These are phyloP conservation scores for Cabera pusaria DNA, from an alignment of 2,888 invertebrate genomes.

Conservation along the genomic window DNA sequence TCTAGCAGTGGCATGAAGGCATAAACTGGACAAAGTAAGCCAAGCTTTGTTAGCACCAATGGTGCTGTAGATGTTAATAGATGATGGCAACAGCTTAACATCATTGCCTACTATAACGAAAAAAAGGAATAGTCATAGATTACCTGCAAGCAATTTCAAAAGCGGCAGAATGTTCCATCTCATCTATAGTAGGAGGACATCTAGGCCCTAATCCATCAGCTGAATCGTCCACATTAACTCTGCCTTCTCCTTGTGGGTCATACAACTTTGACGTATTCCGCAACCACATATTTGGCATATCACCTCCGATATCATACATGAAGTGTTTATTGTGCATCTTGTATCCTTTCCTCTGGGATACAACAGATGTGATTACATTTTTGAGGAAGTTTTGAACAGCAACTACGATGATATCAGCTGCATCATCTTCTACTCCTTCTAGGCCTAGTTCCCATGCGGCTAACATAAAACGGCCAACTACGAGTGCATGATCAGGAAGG, in stretches of 20 bases:
- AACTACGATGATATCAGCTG: conserved; percentile 91
- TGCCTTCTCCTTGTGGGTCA: conserved; percentile 84
- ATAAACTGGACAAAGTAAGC: no score
- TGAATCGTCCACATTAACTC: conserved; percentile 83
- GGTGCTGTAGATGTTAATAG: no score
- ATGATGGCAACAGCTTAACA: no score
- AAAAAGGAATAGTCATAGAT: no score
- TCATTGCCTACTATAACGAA: no score
- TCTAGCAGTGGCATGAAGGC: no score
- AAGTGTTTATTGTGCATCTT: conserved; percentile 89
- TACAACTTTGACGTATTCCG: conserved; percentile 87
- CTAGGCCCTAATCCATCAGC: conserved; percentile 86
- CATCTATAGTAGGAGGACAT: conserved; percentile 87
- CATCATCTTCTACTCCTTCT: conserved; percentile 92
- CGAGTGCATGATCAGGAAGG: conserved; percentile 92
- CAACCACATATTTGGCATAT: conserved; percentile 91
- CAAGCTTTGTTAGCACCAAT: no score
- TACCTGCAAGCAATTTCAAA: conserved; percentile 88
- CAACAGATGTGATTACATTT: conserved; percentile 90
- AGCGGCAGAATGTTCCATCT: conserved; percentile 89
- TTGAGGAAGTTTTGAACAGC: conserved; percentile 92
- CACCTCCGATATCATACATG: conserved; percentile 90
- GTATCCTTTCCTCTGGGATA: conserved; percentile 92
- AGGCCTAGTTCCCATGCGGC: conserved; percentile 95
- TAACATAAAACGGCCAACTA: conserved; percentile 91